Percentiles rank a stretch among this genome's conserved stretches.
Evolutionary conservation across 2,797 vertebrate species (phyloP).

Genomic region (Borostomias antarcticus): DNA sequence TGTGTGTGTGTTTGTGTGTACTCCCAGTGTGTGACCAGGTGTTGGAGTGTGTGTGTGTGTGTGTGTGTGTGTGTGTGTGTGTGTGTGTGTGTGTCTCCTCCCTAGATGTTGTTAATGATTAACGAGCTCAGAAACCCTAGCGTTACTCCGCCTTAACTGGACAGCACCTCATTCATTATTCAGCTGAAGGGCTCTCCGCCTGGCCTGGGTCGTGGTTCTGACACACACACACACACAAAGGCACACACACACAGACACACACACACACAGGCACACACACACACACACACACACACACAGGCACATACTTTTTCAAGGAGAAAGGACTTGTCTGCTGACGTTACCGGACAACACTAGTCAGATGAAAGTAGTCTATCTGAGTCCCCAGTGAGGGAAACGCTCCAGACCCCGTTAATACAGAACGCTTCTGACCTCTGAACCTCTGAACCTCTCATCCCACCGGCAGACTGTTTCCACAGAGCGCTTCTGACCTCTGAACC

Average conservation of each 20-base stretch:
- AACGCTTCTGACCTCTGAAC: too few relatives aligned
- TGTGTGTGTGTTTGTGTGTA: background rate
- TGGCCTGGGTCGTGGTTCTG: slow-evolving; percentile 38
- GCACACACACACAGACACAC: slow-evolving; percentile 6
- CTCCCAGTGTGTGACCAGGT: background rate
- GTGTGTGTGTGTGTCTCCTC: slow-evolving; percentile 29
- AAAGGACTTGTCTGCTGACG: background rate
- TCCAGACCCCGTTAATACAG: too few relatives aligned
- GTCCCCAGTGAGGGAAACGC: slow-evolving; percentile 16
- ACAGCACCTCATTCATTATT: slow-evolving; percentile 74
- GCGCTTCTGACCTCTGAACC: too few relatives aligned
- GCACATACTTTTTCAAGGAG: background rate
- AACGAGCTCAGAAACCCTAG: slow-evolving; percentile 68
- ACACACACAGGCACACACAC: slow-evolving; percentile 7
- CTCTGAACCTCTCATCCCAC: too few relatives aligned
- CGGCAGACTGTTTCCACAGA: too few relatives aligned
- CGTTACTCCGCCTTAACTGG: slow-evolving; percentile 46
- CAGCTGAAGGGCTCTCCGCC: slow-evolving; percentile 53
- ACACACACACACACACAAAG: slow-evolving; percentile 13
- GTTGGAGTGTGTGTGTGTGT: slow-evolving; percentile 15
- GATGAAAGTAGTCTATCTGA: too few relatives aligned
- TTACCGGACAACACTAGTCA: background rate
- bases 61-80: slow-evolving; percentile 4
- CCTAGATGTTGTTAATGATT: slow-evolving; percentile 67
- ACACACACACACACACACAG: slow-evolving; percentile 5